Evolutionary conservation across 2,113 vertebrate species (phyloP).

Genomic region (Lepus timidus): DNA sequence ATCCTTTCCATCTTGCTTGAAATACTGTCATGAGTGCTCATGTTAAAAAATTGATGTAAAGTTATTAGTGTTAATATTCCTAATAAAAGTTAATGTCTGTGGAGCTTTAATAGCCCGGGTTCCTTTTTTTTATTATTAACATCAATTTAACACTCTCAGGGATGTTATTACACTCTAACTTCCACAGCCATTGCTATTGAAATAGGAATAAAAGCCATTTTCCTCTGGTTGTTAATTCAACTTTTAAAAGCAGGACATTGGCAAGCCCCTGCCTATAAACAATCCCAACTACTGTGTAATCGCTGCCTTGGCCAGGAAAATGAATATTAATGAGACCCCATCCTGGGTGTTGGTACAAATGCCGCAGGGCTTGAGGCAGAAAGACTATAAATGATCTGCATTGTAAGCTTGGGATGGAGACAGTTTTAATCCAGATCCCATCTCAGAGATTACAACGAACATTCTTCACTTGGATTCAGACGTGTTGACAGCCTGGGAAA

Average conservation of each 20-base stretch:
- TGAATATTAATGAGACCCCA: not conserved
- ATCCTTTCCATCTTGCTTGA: not conserved
- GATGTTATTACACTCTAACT: not conserved
- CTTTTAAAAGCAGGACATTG: not conserved
- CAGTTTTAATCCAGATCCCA: not conserved
- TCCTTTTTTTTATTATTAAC: slow-evolving; percentile 28
- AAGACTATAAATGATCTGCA: not conserved
- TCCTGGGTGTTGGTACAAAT: not conserved
- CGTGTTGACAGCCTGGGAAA: accelerated
- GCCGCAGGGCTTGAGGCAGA: not conserved
- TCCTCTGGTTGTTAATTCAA: slow-evolving; percentile 52
- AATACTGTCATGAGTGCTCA: not conserved
- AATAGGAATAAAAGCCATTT: not conserved
- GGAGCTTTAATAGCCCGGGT: not conserved
- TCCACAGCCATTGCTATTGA: not conserved
- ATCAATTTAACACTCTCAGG: slow-evolving; percentile 33
- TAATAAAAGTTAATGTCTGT: slow-evolving; percentile 16
- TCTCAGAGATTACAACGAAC: not conserved
- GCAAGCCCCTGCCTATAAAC: not conserved
- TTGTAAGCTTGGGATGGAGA: not conserved
- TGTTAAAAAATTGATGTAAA: not conserved
- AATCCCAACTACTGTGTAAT: not conserved
- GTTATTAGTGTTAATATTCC: slow-evolving; percentile 27
- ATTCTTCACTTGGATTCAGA: not conserved
- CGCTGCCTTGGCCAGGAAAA: not conserved